Evolutionary conservation across 53 echinoderm and acorn worm species (phyloP), one percentile per base, ranked within the genome.

Genomic region (Astropecten irregularis): DNA sequence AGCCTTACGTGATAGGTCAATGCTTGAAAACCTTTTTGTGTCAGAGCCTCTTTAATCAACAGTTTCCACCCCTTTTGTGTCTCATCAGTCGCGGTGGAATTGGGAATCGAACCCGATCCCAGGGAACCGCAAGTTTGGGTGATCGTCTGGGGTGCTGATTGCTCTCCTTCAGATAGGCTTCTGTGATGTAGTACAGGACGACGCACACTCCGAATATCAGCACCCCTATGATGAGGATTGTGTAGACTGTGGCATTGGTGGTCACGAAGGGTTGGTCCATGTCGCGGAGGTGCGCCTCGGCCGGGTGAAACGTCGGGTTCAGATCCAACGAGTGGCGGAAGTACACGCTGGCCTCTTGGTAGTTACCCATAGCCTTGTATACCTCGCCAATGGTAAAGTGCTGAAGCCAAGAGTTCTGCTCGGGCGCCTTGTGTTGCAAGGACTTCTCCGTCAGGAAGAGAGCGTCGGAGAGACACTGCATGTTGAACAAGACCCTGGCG

Each of bases 341-440:
- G 66, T 94, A 92, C 7, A 73, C 50, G n/a, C 87, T 69, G 13
- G 97, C 97, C 8, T 97, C 94, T 10, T 63, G 85, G 46, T 88
- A 72, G 63, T 91, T 79, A 7, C 92, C 92, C 66, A 97, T 49
- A 3, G 89, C 90, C 77, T 92, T 92, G 71, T 87, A 83, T 19
- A 97, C 92, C 56, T 97, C 97, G 21, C 97, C 97, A 0, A 97
- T 83, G 2, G 97, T 97, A 50, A 94, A 97, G 74, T 97, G 97
- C 57, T 97, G 97, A 48, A 97, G 73, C 97, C 97, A 97, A 3
- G 92, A 63, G 81, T 97, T 97, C 54, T 94, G 97, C 30, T 94
- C 97, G 1, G 92, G 73, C 27, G 82, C 83, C 73, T 97, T 97
- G 47, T 89, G 70, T 54, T 88, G 73, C 25, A 97, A 85, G 1